A percentile compares a stretch with the other conserved stretches of the same genome.
These are phyloP conservation scores for Volucella inanis DNA, from an alignment of 2,888 invertebrate genomes.

Conservation along the genomic window DNA sequence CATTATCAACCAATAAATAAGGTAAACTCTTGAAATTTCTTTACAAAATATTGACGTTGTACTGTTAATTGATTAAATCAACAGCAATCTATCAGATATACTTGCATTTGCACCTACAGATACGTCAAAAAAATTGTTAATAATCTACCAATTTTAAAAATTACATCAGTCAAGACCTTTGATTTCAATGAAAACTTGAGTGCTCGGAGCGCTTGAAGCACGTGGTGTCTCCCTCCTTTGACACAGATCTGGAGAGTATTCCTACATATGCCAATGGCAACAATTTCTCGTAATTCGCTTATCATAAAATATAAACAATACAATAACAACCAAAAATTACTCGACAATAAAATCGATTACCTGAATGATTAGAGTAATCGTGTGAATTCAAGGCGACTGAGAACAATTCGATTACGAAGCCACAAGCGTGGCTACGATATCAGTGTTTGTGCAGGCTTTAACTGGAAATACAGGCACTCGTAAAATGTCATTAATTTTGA, in stretches of 20 bases:
- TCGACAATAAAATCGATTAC: background rate
- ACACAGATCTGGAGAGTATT: background rate
- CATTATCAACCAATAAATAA: constrained; percentile 19
- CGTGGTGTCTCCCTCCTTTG: background rate
- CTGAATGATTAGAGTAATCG: constrained; percentile 2
- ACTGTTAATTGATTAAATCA: constrained; percentile 16
- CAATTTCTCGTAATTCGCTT: background rate
- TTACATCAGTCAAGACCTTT: constrained; percentile 3
- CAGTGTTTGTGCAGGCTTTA: background rate
- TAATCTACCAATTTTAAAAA: background rate
- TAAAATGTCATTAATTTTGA: no score
- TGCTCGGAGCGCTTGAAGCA: background rate
- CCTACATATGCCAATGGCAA: background rate
- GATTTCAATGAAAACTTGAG: background rate
- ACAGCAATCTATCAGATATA: background rate
- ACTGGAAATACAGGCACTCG: no score
- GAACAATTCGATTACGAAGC: background rate
- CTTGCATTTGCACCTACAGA: no score
- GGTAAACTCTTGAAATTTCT: constrained; percentile 4
- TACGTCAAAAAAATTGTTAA: background rate
- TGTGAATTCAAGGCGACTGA: background rate
- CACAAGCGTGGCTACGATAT: background rate
- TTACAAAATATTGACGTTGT: constrained; percentile 17
- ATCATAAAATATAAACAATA: background rate
- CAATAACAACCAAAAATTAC: no score